Base-by-base conservation (phyloP, 2,797 vertebrate species). In the Picus viridis region DNA sequence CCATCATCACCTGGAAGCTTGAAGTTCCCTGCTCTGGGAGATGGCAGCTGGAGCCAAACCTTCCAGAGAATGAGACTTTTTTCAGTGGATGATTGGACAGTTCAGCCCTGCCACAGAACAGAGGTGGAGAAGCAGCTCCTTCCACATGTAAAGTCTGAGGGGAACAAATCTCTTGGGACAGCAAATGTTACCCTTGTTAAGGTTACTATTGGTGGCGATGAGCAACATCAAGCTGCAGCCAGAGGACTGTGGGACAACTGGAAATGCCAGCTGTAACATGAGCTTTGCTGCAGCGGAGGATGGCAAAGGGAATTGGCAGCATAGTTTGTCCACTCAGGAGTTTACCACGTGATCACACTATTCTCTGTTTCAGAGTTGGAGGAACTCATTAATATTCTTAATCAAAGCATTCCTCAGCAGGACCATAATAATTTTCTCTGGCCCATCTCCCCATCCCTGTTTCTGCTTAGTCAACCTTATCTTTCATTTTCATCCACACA, bases 231-330 rank as follows among this genome's bases (percentile, higher is more conserved):
- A 75, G 3, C 71, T 73, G 54, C 65, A 89, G 62, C 51, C 39
- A 63, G 53, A 43, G 5, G 32, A 67, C 67, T 2, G 14, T 29
- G 54, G 9, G 64, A 26, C 47, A 79, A 23, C 14, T 29, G n/a
- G 27, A 75, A 79, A 59, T 7, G 68, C 49, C 8, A 1, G 2
- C 45, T 9, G 32, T 32, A 74, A 24, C 47, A 27, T 0, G 0
- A 61, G 53, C 51, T 59, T 23, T 82, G 61, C 84, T 76, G 81
- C 71, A 53, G 62, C 2, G 3, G 12, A 43, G 54, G 78, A 56
- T 56, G 64, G 57, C 63, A 10, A 20, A 57, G 39, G 29, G 67
- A 70, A 79, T 73, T 22, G 67, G 57, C 27, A 49, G 43, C 0
- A 1, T 11, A 57, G 45, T 57, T 91, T 76, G 47, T 49, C 36